Conservation (phyloP, 2,888 invertebrate genomes). For the Sylvicola fuscatus region DNA sequence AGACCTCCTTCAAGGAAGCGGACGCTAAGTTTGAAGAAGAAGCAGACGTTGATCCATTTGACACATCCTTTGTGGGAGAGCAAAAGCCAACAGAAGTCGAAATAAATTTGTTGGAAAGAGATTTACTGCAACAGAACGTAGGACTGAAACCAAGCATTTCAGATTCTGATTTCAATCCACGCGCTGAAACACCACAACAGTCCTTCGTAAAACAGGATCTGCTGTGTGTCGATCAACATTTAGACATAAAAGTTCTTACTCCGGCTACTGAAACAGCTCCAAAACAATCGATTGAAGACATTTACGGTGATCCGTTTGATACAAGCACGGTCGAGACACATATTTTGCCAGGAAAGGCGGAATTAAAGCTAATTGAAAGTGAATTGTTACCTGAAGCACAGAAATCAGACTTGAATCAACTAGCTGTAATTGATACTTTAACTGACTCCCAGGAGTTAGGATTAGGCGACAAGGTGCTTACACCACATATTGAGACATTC, state of each 20-base stretch:
- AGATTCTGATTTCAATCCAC: conserved; percentile 37
- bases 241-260: conserved; percentile 49
- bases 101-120: conserved; percentile 52
- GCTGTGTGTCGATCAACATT: conserved; percentile 29
- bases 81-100: conserved; percentile 59
- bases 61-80: conserved; percentile 63
- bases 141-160: conserved; percentile 35
- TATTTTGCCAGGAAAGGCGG: conserved; percentile 54
- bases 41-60: conserved; percentile 56
- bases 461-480: conserved; percentile 48
- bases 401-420: conserved; percentile 12
- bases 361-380: conserved; percentile 55
- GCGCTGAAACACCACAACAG: conserved; percentile 15
- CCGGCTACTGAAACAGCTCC: conserved; percentile 31
- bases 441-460: conserved; percentile 25
- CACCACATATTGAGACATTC: conserved; percentile 31
- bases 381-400: conserved; percentile 38
- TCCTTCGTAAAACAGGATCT: conserved; percentile 21
- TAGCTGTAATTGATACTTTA: conserved; percentile 21
- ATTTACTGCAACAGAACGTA: conserved; percentile 30
- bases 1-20: conserved; percentile 34
- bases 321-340: conserved; percentile 53
- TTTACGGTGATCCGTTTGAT: conserved; percentile 59
- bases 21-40: conserved; percentile 35
- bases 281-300: conserved; percentile 14